Evolutionary conservation across 2,113 vertebrate species (phyloP), one percentile per base, ranked within the genome.

Genomic region (Plestiodon gilberti): DNA sequence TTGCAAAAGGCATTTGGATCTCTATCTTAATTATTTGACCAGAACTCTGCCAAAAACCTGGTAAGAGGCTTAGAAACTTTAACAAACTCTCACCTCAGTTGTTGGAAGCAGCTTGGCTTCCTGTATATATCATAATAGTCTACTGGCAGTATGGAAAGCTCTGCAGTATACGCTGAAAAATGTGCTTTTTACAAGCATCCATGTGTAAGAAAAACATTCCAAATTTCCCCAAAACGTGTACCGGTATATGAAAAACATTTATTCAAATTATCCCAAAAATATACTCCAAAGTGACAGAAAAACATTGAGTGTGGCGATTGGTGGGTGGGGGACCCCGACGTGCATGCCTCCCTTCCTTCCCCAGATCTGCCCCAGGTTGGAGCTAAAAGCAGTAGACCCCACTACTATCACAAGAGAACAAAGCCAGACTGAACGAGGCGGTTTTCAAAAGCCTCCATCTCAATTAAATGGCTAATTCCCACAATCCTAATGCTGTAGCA

Each of bases 31-130:
- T n/a, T 17, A 87, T 86, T 88, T 77, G 35, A 61, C 23, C 0
- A 1, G 33, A 48, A 13, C 43, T 35, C 18, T 73, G 52, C 57
- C 33, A 73, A 59, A 59, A 38, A 40, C 81, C 33, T 75, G 55
- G 25, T 4, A 0, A 13, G 0, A 0, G 55, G 48, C 0, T 2
- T 7, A 7, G 20, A 85, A 76, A 64, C n/a, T 25, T 40, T 62
- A 62, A 64, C 38, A 77, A 78, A 64, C 1, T 65, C 48, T 61
- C 23, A 77, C 70, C 61, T 33, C 1, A 6, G n/a, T 25, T 3
- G 28, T 23, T 7, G 0, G 10, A 64, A 59, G 78, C 57, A 85
- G 83, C 33, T 73, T 0, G 81, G 81, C 48, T 55, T 0, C 61
- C 80, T 1, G 13, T 52, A 71, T 69, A 71, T 57, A 75, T 0